phyloP scores from a whole-genome alignment of 1,140 invertebrate genomes.

The Zaprionus inermis region DNA sequence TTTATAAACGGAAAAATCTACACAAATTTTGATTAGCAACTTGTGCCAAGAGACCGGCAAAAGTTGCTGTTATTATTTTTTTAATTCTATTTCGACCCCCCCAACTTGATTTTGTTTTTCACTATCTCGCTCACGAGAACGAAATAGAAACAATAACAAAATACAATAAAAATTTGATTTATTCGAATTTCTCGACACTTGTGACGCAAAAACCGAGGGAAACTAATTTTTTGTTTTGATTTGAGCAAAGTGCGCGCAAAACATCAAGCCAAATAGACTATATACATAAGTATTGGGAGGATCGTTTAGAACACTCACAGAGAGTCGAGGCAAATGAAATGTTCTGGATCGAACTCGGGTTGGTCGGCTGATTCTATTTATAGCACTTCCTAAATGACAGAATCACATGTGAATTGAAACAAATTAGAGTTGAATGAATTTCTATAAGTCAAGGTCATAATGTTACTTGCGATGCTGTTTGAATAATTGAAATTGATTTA shows the following conservation, averaged over 20 bases:
- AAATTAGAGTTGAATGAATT: neutral
- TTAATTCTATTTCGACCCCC: neutral
- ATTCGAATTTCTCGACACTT: slow-evolving; percentile 10
- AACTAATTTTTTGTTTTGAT: slow-evolving; percentile 16
- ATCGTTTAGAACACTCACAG: neutral
- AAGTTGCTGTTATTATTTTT: slow-evolving; percentile 11
- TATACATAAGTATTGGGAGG: neutral
- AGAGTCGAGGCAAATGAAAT: neutral
- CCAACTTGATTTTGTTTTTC: slow-evolving; percentile 7
- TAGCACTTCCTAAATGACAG: slow-evolving; percentile 10
- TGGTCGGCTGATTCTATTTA: slow-evolving; percentile 12
- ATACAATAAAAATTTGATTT: slow-evolving; percentile 17
- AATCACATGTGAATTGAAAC: neutral
- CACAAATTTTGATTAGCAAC: slow-evolving; percentile 5
- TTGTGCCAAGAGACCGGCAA: slow-evolving; percentile 35
- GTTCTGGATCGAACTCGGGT: slow-evolving; percentile 7
- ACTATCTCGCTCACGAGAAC: slow-evolving; percentile 2
- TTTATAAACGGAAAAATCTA: slow-evolving; percentile 12
- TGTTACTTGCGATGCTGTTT: neutral
- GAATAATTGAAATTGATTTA: neutral
- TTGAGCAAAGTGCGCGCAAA: slow-evolving; percentile 16
- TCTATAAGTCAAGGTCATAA: neutral
- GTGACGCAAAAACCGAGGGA: slow-evolving; percentile 20
- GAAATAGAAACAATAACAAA: neutral
- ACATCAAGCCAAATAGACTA: neutral